Conservation (phyloP, 2,113 vertebrate genomes). For the Dicentrarchus labrax region DNA sequence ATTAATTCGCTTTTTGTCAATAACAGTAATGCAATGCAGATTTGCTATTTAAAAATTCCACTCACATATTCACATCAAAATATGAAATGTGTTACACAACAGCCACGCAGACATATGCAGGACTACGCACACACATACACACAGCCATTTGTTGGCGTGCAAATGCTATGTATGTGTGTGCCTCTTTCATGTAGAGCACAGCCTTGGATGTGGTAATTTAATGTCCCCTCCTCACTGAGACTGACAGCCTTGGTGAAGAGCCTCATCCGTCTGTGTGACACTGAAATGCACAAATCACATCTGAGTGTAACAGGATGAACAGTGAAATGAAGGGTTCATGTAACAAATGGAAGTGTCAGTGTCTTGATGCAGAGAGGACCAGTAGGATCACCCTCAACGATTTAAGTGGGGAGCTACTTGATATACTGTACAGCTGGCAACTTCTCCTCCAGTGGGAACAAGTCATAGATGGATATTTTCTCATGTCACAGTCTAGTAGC, state of each 20-base stretch:
- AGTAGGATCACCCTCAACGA: conserved; percentile 16
- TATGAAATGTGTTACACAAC: background rate
- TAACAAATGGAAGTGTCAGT: conserved; percentile 51
- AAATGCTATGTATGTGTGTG: conserved; percentile 4
- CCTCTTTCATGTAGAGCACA: conserved; percentile 47
- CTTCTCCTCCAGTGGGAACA: background rate
- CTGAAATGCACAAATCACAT: conserved; percentile 67
- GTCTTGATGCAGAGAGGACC: conserved; percentile 24
- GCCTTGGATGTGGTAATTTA: conserved; percentile 70
- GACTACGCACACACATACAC: background rate
- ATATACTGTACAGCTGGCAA: conserved; percentile 19
- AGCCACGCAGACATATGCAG: conserved; percentile 18
- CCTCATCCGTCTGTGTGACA: conserved; percentile 65
- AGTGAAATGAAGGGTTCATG: conserved; percentile 50
- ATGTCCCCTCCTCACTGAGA: conserved; percentile 52
- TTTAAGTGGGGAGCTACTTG: conserved; percentile 21
- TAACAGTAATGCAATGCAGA: conserved; percentile 2
- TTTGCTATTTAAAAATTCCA: conserved; percentile 11
- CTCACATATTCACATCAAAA: conserved; percentile 17
- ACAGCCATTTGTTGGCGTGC: conserved; percentile 15
- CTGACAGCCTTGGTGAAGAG: conserved; percentile 54
- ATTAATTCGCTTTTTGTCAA: conserved; percentile 38
- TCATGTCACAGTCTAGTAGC: background rate
- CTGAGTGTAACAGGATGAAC: conserved; percentile 40
- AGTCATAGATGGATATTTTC: conserved; percentile 7